phyloP scores from a whole-genome alignment of 2,113 vertebrate species.

The Meles meles region DNA sequence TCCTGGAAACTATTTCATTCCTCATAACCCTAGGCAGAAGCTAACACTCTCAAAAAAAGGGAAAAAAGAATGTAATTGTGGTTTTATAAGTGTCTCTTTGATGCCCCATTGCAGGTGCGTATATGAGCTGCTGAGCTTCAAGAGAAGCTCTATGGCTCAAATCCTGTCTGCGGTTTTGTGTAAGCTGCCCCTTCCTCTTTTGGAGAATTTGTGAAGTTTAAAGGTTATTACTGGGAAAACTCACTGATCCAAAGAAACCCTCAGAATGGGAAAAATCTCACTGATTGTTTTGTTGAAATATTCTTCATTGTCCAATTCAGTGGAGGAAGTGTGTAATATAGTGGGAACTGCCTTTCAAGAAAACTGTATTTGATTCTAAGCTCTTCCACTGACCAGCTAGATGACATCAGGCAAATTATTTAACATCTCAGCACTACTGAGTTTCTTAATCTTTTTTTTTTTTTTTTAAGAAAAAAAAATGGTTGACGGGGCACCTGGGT shows the following conservation, averaged over 20 bases:
- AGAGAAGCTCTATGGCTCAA: constrained; percentile 45
- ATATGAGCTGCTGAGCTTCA: neutral
- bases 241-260: neutral
- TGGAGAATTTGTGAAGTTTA: neutral
- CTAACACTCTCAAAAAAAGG: constrained; percentile 46
- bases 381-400: neutral
- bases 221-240: neutral
- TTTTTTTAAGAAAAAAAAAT: neutral
- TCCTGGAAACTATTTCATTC: constrained; percentile 74
- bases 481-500: neutral
- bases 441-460: neutral
- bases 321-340: neutral
- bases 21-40: constrained; percentile 67
- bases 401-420: neutral
- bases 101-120: constrained; percentile 70
- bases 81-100: constrained; percentile 58
- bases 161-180: constrained; percentile 62
- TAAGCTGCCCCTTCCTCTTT: constrained; percentile 58
- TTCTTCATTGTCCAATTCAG: neutral
- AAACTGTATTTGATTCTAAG: neutral
- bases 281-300: neutral
- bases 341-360: neutral
- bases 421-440: neutral
- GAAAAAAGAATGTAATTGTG: neutral
- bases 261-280: constrained; percentile 6